Evolutionary conservation across 1,140 invertebrate genomes (phyloP).

Genomic region (Trichoplusia ni): DNA sequence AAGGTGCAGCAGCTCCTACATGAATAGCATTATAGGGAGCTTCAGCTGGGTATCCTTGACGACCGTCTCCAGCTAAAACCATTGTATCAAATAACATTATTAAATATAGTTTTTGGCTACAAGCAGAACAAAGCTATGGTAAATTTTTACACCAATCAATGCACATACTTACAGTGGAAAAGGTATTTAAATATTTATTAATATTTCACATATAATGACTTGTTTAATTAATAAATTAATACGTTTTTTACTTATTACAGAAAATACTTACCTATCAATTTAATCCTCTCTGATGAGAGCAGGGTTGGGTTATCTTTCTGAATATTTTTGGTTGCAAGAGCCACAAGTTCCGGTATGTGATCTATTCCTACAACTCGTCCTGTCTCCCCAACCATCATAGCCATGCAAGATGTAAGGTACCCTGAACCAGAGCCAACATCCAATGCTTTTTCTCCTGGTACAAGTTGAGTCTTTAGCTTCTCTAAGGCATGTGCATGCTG

Average conservation of each 20-base stretch:
- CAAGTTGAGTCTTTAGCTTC: constrained; percentile 91
- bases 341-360: constrained; percentile 93
- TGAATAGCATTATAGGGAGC: constrained; percentile 96
- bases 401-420: constrained; percentile 98
- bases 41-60: constrained; percentile 86
- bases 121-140: too few relatives aligned
- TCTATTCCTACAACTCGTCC: constrained; percentile 94
- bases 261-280: constrained; percentile 85
- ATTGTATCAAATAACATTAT: constrained; percentile 35
- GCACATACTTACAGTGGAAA: too few relatives aligned
- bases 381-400: constrained; percentile 89
- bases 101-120: constrained; percentile 13
- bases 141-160: too few relatives aligned
- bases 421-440: constrained; percentile 98
- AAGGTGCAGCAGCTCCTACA: constrained; percentile 94
- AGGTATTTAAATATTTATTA: too few relatives aligned
- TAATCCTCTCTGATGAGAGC: constrained; percentile 84
- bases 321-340: constrained; percentile 89
- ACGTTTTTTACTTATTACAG: not conserved
- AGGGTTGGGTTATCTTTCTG: constrained; percentile 87
- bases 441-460: constrained; percentile 89
- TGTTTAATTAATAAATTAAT: not conserved
- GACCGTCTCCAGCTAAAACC: constrained; percentile 91
- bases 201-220: too few relatives aligned
- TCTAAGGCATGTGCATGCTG: constrained; percentile 97